Evolutionary conservation across 2,113 vertebrate species (phyloP).

Genomic region (Pica pica): DNA sequence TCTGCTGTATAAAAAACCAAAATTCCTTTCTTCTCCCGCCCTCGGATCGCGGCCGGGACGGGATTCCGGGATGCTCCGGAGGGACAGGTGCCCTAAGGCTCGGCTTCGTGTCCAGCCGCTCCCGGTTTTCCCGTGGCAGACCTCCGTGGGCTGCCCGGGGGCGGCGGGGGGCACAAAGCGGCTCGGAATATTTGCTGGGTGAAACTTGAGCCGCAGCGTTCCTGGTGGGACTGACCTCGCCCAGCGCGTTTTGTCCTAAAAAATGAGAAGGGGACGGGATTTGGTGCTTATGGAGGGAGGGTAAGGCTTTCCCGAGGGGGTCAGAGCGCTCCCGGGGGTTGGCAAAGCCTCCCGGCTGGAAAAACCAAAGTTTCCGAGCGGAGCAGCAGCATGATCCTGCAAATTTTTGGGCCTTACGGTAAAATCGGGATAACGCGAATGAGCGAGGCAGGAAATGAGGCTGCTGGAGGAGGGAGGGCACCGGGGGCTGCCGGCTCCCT

Average conservation of each 20-base stretch:
- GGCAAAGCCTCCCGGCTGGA: background rate
- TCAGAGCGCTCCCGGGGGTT: rapidly evolving
- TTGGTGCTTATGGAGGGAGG: background rate
- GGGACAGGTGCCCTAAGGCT: background rate
- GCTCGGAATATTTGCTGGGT: rapidly evolving
- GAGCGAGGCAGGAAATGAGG: background rate
- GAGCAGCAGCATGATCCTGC: background rate
- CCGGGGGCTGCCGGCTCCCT: background rate
- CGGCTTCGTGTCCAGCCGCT: rapidly evolving
- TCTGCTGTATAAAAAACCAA: rapidly evolving
- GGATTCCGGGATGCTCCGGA: background rate
- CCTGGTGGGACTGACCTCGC: background rate
- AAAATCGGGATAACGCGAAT: background rate
- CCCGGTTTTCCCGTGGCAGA: background rate
- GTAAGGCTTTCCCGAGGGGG: background rate
- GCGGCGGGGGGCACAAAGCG: background rate
- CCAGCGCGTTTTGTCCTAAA: background rate
- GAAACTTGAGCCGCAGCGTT: background rate
- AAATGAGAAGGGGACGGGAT: rapidly evolving
- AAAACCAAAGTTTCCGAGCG: background rate
- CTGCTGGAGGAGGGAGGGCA: background rate
- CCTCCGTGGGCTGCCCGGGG: background rate
- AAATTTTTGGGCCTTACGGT: background rate
- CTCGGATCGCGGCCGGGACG: background rate
- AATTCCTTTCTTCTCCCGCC: background rate